Percentiles rank a stretch among this genome's conserved stretches.
phyloP scores from a whole-genome alignment of 2,113 vertebrate genomes.

The Poicephalus gulielmi region DNA sequence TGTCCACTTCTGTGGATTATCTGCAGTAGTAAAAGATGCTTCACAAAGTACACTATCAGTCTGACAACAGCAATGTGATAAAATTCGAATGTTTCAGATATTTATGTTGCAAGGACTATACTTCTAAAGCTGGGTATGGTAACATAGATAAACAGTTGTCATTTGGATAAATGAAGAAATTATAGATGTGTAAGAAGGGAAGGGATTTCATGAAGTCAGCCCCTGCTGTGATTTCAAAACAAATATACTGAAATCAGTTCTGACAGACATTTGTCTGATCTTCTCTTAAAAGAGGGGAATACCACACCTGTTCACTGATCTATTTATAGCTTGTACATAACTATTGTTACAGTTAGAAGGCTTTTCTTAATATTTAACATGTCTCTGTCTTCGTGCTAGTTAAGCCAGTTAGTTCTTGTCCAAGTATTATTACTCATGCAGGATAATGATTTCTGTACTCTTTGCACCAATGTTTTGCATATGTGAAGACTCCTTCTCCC shows the following conservation, averaged over 20 bases:
- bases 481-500: not conserved
- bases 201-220: not conserved
- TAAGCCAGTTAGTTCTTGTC: conserved; percentile 11
- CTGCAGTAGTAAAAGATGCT: not conserved
- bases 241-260: not conserved
- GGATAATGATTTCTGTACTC: not conserved
- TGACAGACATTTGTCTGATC: not conserved
- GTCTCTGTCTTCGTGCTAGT: not conserved
- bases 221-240: not conserved
- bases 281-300: not conserved
- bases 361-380: conserved; percentile 35
- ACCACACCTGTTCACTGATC: not conserved
- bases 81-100: not conserved
- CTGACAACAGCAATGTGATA: not conserved
- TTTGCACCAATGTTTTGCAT: not conserved
- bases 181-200: not conserved
- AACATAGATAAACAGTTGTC: not conserved
- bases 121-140: not conserved
- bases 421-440: not conserved
- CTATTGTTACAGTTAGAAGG: not conserved
- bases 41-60: not conserved
- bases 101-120: not conserved
- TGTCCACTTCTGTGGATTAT: not conserved
- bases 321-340: conserved; percentile 2
- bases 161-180: not conserved